Base-by-base conservation (phyloP, 2,888 invertebrate genomes). In the Microchrysa polita region DNA sequence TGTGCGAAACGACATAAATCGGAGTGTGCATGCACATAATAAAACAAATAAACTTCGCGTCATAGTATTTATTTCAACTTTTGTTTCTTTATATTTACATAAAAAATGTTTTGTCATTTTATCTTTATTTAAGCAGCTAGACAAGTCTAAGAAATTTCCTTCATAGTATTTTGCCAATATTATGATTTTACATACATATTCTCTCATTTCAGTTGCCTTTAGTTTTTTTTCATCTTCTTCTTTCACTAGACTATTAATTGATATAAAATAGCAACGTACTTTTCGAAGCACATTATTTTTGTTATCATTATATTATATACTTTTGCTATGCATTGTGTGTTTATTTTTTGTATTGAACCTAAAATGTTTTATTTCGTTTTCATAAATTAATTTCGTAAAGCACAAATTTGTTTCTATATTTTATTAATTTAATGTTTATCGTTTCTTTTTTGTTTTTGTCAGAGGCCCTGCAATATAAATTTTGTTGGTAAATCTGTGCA, bases 161-260 rank as follows among this genome's bases (percentile, higher is more conserved):
- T 34, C 27, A 16, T 52, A 18, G 57, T 20, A 57, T 16, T 57
- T 16, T 16, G 18, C 10, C 57, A 57, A 57, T 60, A 23, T 27
- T 27, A 57, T 42, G 2, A 48, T n/a, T 27, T 22, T 60, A 27
- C 34, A 60, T 27, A 22, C 14, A 10, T 27, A 60, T 23, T 22
- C n/a, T n/a, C n/a, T n/a, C 5, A 27, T 60, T 60, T 27, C 7
- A 10, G 16, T 48, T 48, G 7, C 27, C 27, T 34, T 34, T 34
- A 34, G 48, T 48, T 48, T 48, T 48, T 5, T n/a, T 14, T n/a
- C n/a, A n/a, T n/a, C n/a, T n/a, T n/a, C n/a, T n/a, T n/a, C n/a
- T n/a, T n/a, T n/a, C n/a, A 23, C 14, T 27, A 60, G 10, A 14
- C 63, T 63, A 63, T 63, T 63, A 63, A 63, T 63, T 63, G 63